Evolutionary conservation across 2,888 invertebrate genomes (phyloP).

Genomic region (Hesperia comma): DNA sequence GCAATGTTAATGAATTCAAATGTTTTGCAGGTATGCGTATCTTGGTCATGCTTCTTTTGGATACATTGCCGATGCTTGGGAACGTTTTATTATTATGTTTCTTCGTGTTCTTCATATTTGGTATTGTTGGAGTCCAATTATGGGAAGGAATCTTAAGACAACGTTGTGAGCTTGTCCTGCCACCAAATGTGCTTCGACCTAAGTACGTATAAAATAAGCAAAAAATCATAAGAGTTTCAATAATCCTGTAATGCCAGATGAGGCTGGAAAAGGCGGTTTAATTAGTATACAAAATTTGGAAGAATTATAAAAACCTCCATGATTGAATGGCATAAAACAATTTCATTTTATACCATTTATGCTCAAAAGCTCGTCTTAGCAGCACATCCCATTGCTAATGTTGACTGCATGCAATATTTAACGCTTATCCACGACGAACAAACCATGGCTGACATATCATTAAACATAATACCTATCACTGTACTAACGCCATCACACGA

Average conservation of each 20-base stretch:
- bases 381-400: slow-evolving; percentile 79
- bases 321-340: slow-evolving; percentile 60
- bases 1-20: background rate
- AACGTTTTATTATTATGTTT: slow-evolving; percentile 99
- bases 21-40: slow-evolving; percentile 95
- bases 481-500: slow-evolving; percentile 63
- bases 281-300: slow-evolving; percentile 18
- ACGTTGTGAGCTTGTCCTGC: slow-evolving; percentile 93
- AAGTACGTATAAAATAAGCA: slow-evolving; percentile 85
- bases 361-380: slow-evolving; percentile 71
- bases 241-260: slow-evolving; percentile 14
- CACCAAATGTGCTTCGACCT: slow-evolving; percentile 88
- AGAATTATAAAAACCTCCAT: slow-evolving; percentile 47
- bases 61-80: slow-evolving; percentile 99
- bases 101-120: slow-evolving; percentile 99
- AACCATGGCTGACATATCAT: slow-evolving; percentile 67
- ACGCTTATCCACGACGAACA: slow-evolving; percentile 74
- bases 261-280: slow-evolving; percentile 8
- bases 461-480: slow-evolving; percentile 63
- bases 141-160: slow-evolving; percentile 99
- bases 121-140: slow-evolving; percentile 99
- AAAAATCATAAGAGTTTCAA: slow-evolving; percentile 12
- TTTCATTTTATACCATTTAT: slow-evolving; percentile 70
- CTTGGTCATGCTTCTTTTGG: slow-evolving; percentile 98
- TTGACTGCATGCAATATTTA: slow-evolving; percentile 85